Base-by-base conservation (phyloP, 1,140 invertebrate genomes). In the Saccostrea cuccullata region DNA sequence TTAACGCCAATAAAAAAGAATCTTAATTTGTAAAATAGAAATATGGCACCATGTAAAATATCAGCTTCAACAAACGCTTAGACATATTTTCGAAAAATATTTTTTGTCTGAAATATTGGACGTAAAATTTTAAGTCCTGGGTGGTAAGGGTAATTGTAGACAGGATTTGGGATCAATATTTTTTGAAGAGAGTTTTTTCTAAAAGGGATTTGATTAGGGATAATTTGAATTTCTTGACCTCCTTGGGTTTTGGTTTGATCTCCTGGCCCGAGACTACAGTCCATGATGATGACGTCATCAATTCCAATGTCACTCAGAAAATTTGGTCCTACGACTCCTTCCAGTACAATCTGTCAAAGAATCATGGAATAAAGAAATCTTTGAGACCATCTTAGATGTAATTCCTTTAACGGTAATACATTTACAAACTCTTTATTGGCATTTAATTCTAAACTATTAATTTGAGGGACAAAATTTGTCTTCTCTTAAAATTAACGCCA, bases 251-350 rank as follows among this genome's bases (percentile, higher is more conserved):
- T 40, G 82, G 20, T 47, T 40, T 23, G 40, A 55, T 84, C 82
- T 9, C 40, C 82, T 23, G 82, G 55, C 55, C 82, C 82, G 8
- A 84, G 82, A 84, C 82, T 84, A 26, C 82, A 84, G 82, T 84
- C 82, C 55, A 82, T 87, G 20, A 87, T 82, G 15, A 58, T 47
- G 70, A 87, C 55, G 36, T 87, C 86, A 82, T 87, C 86, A 58
- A 87, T 82, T 30, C 47, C 86, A 56, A 87, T 87, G 60, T 87
- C 86, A 15, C 86, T 77, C 13, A 58, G 86, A 20, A 58, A 87
- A 15, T 64, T 60, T 17, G 60, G 47, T 47, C 77, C 77, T 6
- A 87, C 86, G 13, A 87, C 86, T 36, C 70, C 86, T 55, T 87
- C 86, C 26, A 88, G 55, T 3, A 58, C 47, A 88, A 88, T 30